A percentile compares a stretch with the other conserved stretches of the same genome.
phyloP scores from a whole-genome alignment of 2,888 invertebrate genomes.

The Catocala fraxini region DNA sequence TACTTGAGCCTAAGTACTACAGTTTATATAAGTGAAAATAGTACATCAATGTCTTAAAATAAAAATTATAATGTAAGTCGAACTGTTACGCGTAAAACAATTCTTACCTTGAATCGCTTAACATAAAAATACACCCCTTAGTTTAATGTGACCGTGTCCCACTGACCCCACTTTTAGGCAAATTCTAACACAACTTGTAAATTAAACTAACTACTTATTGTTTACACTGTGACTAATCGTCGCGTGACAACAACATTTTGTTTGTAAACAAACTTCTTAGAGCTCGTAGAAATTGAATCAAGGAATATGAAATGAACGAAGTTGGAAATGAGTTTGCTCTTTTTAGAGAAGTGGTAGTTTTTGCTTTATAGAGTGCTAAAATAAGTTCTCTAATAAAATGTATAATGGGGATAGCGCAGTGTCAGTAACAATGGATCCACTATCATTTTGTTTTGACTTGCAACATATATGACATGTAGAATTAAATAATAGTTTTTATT shows the following conservation, averaged over 20 bases:
- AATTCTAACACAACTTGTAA: conserved; percentile 10
- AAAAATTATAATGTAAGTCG: too few relatives aligned
- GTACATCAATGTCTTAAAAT: too few relatives aligned
- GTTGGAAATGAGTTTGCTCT: neutral
- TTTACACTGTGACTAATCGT: conserved; percentile 1
- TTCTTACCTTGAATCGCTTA: neutral
- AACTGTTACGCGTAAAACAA: neutral
- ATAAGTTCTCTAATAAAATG: too few relatives aligned
- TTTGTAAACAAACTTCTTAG: conserved; percentile 1
- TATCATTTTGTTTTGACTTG: too few relatives aligned
- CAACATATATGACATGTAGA: too few relatives aligned
- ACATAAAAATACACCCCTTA: conserved; percentile 13
- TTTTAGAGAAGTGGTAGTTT: neutral
- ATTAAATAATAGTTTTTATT: too few relatives aligned
- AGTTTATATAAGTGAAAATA: too few relatives aligned
- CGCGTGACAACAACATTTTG: neutral
- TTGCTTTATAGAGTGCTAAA: too few relatives aligned
- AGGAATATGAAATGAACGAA: neutral
- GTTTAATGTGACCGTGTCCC: conserved; percentile 6
- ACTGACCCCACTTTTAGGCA: conserved; percentile 12
- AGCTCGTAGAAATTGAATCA: neutral
- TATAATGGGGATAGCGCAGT: too few relatives aligned
- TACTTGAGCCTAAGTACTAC: too few relatives aligned
- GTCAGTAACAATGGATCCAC: too few relatives aligned
- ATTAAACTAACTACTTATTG: conserved; percentile 10